Percentiles rank a stretch among this genome's conserved stretches.
These are phyloP conservation scores for Adrianichthys oophorus DNA, from an alignment of 2,797 vertebrate genomes.

Conservation along the genomic window DNA sequence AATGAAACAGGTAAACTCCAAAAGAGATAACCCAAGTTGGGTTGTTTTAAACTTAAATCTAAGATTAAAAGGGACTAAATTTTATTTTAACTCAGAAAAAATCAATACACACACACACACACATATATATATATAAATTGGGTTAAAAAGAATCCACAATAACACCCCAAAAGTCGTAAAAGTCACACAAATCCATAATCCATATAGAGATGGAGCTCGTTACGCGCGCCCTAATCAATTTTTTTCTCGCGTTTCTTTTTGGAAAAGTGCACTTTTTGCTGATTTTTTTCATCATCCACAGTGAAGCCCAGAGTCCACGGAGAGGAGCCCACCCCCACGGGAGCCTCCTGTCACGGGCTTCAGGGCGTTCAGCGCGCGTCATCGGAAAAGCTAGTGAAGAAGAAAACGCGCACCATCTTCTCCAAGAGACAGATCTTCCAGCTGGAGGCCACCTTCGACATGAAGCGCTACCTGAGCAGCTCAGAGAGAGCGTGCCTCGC, in stretches of 20 bases:
- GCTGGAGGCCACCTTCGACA: constrained; percentile 81
- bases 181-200: too few species aligned
- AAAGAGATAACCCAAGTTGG: neutral
- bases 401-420: constrained; percentile 88
- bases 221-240: too few species aligned
- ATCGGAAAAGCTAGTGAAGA: constrained; percentile 53
- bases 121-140: too few species aligned
- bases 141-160: too few species aligned
- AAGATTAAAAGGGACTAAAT: too few species aligned
- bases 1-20: constrained; percentile 50
- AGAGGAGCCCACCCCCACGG: neutral
- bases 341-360: constrained; percentile 36
- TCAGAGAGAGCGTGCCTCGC: constrained; percentile 86
- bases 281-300: constrained; percentile 37
- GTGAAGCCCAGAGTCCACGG: constrained; percentile 31
- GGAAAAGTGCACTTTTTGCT: constrained; percentile 20
- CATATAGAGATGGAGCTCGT: too few species aligned
- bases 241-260: constrained; percentile 1
- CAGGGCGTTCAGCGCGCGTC: neutral
- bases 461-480: constrained; percentile 86
- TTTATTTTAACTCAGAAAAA: too few species aligned
- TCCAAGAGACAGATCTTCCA: constrained; percentile 86
- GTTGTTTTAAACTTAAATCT: too few species aligned
- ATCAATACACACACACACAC: too few species aligned
- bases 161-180: too few species aligned